Evolutionary conservation across 2,797 vertebrate species (phyloP).

Genomic region (Gallinago nigripennis): DNA sequence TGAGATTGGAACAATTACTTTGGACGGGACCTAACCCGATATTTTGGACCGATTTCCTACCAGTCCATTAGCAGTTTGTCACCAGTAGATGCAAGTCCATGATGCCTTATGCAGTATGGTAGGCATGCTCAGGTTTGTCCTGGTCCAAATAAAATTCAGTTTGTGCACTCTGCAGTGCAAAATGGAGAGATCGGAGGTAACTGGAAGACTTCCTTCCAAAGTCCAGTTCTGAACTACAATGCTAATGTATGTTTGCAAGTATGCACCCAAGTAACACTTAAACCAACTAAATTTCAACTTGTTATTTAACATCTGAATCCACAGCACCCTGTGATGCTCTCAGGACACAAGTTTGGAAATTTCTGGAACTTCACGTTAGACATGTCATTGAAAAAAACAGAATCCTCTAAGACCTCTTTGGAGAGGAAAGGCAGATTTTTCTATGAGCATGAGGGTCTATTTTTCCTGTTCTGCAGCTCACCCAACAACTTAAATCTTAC

Average conservation of each 20-base stretch:
- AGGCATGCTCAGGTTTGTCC: not conserved
- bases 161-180: fast-evolving
- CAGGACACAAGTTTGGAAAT: not conserved
- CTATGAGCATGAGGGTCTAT: fast-evolving
- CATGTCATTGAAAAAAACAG: not conserved
- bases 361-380: not conserved
- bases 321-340: not conserved
- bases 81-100: not conserved
- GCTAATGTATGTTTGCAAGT: not conserved
- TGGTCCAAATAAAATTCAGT: not conserved
- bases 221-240: not conserved
- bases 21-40: not conserved
- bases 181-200: not conserved
- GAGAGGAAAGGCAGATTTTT: not conserved
- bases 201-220: not conserved
- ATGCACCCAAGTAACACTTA: not conserved
- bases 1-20: not conserved
- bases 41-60: not conserved
- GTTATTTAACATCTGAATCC: not conserved
- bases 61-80: not conserved
- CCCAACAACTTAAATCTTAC: not conserved
- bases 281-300: not conserved
- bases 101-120: not conserved
- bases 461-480: not conserved
- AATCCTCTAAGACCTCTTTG: not conserved